Percentiles rank a stretch among this genome's conserved stretches.
Conservation (phyloP, 2,113 vertebrate genomes). For the Oplegnathus fasciatus region DNA sequence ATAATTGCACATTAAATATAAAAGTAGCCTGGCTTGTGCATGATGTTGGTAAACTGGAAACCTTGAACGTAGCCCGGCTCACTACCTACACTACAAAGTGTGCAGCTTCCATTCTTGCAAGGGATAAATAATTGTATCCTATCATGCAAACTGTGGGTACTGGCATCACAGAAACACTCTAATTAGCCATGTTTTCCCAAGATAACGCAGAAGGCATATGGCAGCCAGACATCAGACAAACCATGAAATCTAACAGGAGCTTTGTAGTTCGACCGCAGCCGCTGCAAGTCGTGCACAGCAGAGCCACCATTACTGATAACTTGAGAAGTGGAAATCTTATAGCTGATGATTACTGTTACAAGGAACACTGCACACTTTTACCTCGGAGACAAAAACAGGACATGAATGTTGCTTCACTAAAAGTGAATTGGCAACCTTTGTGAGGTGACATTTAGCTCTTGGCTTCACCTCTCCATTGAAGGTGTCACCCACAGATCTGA, state of each 20-base stretch:
- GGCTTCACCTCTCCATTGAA: conserved; percentile 3
- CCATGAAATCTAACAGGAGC: not conserved
- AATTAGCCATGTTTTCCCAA: not conserved
- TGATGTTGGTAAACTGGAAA: not conserved
- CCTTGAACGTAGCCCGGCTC: not conserved
- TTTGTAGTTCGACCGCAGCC: not conserved
- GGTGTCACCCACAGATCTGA: conserved; percentile 6
- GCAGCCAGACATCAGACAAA: not conserved
- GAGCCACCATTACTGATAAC: not conserved
- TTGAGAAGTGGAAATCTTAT: not conserved
- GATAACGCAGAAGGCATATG: not conserved
- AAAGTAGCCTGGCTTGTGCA: not conserved
- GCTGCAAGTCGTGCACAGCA: not conserved
- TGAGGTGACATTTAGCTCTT: conserved; percentile 45
- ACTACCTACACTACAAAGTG: not conserved
- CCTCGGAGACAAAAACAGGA: not conserved
- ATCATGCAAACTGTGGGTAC: not conserved
- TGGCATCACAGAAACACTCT: not conserved
- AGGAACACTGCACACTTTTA: not conserved
- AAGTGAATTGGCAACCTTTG: not conserved
- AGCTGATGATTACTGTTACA: not conserved
- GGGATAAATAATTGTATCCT: not conserved
- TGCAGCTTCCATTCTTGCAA: not conserved
- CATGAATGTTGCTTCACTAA: not conserved
- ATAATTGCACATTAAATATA: not conserved